Base-by-base conservation (phyloP, 2,113 vertebrate genomes). In the Myrmecophaga tridactyla region DNA sequence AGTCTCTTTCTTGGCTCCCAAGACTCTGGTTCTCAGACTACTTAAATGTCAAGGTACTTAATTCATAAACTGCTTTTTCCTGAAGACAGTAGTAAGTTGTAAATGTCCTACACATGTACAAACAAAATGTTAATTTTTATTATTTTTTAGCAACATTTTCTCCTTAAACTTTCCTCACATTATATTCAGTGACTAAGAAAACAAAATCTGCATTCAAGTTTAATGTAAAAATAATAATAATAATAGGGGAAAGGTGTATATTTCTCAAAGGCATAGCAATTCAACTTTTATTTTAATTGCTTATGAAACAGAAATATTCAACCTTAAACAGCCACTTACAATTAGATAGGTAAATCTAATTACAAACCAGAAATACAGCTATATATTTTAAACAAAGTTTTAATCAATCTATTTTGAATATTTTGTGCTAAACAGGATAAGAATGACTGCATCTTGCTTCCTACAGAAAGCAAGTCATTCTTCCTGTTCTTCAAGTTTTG, bases 121-220 rank as follows among this genome's bases (percentile, higher is more conserved):
- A 88, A 72, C 39, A 78, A 95, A 95, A 87, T 73, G 53, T 76
- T 87, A 78, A 63, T 62, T 85, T 94, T 95, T 82, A 72, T 93
- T 95, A 94, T 92, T 60, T 60, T 90, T 94, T 82, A 94, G 81
- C n/a, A 90, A 82, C 72, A 89, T 90, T 93, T 93, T 80, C 76
- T 85, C 94, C 94, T 94, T 90, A 89, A 92, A 94, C 96, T 92
- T 86, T 95, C 96, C 95, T 97, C 53, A 73, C 77, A 94, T 86
- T 94, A 87, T 94, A 95, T 58, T 56, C 39, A 76, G 53, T 60
- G 65, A 89, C 90, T 11, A 34, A 58, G 21, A 82, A 96, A 97
- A 96, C 92, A 96, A 72, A 89, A 70, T 67, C 90, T 77, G 34
- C 23, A 78, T 82, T 92, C 88, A 82, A 75, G 3, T 94, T 91